phyloP scores from a whole-genome alignment of 2,888 invertebrate genomes.

The Anarsia innoxiella region DNA sequence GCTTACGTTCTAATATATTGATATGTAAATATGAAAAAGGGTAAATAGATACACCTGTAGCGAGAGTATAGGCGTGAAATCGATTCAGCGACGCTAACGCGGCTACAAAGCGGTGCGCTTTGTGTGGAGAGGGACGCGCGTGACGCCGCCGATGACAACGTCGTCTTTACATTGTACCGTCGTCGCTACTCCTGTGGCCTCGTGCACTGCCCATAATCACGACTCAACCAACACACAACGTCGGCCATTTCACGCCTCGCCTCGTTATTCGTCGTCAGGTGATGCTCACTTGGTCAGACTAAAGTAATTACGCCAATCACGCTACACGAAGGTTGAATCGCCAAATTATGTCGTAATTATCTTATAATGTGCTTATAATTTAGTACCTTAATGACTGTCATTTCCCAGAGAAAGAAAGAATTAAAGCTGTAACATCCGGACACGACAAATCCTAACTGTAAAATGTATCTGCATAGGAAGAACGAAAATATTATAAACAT shows the following conservation, averaged over 20 bases:
- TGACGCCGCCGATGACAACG: not conserved
- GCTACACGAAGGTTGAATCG: not conserved
- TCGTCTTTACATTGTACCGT: not conserved
- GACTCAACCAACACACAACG: not conserved
- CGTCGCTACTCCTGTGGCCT: not conserved
- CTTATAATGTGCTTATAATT: too few relatives aligned
- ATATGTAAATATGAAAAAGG: slow-evolving; percentile 50
- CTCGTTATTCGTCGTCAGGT: not conserved
- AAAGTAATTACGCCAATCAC: not conserved
- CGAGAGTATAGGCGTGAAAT: slow-evolving; percentile 52
- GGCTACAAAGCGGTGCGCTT: slow-evolving; percentile 41
- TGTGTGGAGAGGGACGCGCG: slow-evolving; percentile 26
- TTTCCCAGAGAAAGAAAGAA: too few relatives aligned
- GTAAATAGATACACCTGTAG: slow-evolving; percentile 43
- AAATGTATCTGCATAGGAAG: not conserved
- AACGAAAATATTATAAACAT: not conserved
- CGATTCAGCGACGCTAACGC: slow-evolving; percentile 47
- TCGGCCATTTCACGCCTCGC: not conserved
- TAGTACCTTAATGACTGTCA: too few relatives aligned
- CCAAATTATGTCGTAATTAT: too few relatives aligned
- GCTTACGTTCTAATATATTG: slow-evolving; percentile 23
- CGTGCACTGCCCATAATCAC: not conserved
- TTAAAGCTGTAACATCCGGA: not conserved
- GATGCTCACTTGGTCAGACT: not conserved
- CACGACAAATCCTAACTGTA: not conserved